phyloP scores from a whole-genome alignment of 2,888 invertebrate genomes.

The Pharmacophagus antenor region DNA sequence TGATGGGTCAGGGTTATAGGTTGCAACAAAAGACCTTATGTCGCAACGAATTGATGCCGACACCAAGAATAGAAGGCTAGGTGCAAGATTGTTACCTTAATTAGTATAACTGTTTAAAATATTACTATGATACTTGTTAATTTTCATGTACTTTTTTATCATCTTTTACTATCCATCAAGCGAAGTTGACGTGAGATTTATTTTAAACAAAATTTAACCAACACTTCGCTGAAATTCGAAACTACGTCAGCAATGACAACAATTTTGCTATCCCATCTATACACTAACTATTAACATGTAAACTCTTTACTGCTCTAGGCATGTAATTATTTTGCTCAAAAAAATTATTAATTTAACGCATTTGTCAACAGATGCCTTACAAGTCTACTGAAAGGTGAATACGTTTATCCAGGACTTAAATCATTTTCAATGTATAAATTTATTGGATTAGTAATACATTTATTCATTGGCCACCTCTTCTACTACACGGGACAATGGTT shows the following conservation, averaged over 20 bases:
- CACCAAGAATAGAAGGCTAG: neutral
- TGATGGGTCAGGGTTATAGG: constrained; percentile 1
- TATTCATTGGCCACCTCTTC: constrained; percentile 54
- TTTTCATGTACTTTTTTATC: no score
- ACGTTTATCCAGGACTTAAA: constrained; percentile 58
- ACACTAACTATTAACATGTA: no score
- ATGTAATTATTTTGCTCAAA: no score
- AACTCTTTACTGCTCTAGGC: no score
- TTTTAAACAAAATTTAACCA: no score
- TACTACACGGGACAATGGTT: constrained; percentile 62
- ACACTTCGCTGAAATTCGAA: no score
- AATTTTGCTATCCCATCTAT: no score
- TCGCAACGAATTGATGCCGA: neutral
- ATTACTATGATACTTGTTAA: neutral
- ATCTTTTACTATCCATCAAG: no score
- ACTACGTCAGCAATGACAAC: no score
- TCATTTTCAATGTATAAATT: constrained; percentile 44
- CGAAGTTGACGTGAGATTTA: no score
- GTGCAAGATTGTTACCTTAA: neutral
- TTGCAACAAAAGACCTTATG: constrained; percentile 3
- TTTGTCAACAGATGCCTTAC: constrained; percentile 49
- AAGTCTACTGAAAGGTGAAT: constrained; percentile 50
- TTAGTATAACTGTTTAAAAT: no score
- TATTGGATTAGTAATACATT: constrained; percentile 43
- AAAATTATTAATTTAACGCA: neutral